phyloP scores from a whole-genome alignment of 2,888 invertebrate genomes.

The Rhagophthalmus giganteus region DNA sequence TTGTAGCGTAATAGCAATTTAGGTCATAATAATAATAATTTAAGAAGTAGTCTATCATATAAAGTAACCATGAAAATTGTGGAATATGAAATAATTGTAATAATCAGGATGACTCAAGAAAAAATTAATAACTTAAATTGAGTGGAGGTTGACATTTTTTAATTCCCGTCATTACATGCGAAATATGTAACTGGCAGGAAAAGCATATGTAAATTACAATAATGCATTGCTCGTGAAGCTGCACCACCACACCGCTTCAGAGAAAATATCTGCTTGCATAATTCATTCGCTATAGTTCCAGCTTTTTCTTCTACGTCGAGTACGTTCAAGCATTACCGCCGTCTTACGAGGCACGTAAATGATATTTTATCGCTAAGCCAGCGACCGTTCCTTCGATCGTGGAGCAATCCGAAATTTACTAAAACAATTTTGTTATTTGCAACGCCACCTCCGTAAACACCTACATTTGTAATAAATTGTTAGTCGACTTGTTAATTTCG shows the following conservation, averaged over 20 bases:
- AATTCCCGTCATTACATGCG: constrained; percentile 24
- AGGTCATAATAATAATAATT: constrained; percentile 21
- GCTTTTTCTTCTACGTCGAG: constrained; percentile 14
- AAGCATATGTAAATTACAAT: constrained; percentile 28
- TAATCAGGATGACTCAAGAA: constrained; percentile 30
- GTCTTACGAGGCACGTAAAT: background rate
- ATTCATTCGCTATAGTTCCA: constrained; percentile 18
- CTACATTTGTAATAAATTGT: too few relatives aligned
- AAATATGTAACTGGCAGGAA: constrained; percentile 24
- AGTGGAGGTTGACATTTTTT: constrained; percentile 31
- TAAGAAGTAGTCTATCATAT: constrained; percentile 19
- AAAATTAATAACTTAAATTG: constrained; percentile 34
- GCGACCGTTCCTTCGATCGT: too few relatives aligned
- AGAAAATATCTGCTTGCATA: constrained; percentile 23
- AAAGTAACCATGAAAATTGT: constrained; percentile 34
- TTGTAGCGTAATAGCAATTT: constrained; percentile 6
- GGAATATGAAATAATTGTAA: constrained; percentile 32
- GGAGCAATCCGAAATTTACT: too few relatives aligned
- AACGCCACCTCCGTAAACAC: too few relatives aligned
- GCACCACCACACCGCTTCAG: constrained; percentile 17
- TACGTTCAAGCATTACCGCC: constrained; percentile 6
- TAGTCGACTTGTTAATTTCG: too few relatives aligned
- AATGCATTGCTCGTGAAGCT: constrained; percentile 21
- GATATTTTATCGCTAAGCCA: background rate
- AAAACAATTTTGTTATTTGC: too few relatives aligned